These are phyloP conservation scores for Bombus pyrosoma DNA, from an alignment of 1,140 invertebrate species.

Conservation along the genomic window DNA sequence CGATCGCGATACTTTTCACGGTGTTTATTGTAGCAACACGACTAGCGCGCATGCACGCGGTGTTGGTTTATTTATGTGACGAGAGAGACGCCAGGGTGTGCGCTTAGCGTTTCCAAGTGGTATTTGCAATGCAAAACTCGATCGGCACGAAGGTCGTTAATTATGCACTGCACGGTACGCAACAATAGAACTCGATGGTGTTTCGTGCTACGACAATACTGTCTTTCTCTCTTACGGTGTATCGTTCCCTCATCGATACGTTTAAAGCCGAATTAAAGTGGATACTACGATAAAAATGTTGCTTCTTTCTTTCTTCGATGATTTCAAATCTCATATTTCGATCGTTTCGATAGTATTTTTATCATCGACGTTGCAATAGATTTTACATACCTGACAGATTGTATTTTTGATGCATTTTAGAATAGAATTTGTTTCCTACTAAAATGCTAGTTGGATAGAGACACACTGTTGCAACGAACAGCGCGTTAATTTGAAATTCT, in stretches of 20 bases:
- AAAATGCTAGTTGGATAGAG: not conserved
- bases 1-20: constrained; percentile 46
- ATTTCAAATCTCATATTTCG: not conserved
- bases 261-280: constrained; percentile 31
- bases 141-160: constrained; percentile 69
- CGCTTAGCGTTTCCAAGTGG: constrained; percentile 48
- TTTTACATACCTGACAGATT: no score
- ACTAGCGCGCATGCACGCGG: constrained; percentile 10
- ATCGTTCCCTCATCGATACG: constrained; percentile 28
- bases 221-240: constrained; percentile 2
- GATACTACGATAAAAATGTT: not conserved
- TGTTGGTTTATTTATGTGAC: constrained; percentile 39
- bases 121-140: constrained; percentile 72
- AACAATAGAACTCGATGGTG: constrained; percentile 64
- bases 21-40: constrained; percentile 31
- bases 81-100: constrained; percentile 12
- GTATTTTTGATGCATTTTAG: no score
- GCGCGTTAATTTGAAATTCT: not conserved
- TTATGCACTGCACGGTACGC: constrained; percentile 70
- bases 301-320: not conserved
- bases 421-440: no score
- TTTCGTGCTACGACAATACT: constrained; percentile 38
- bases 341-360: no score
- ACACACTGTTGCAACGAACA: not conserved
- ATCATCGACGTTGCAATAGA: no score